Evolutionary conservation across 2,113 vertebrate species (phyloP).

Genomic region (Acinonyx jubatus): DNA sequence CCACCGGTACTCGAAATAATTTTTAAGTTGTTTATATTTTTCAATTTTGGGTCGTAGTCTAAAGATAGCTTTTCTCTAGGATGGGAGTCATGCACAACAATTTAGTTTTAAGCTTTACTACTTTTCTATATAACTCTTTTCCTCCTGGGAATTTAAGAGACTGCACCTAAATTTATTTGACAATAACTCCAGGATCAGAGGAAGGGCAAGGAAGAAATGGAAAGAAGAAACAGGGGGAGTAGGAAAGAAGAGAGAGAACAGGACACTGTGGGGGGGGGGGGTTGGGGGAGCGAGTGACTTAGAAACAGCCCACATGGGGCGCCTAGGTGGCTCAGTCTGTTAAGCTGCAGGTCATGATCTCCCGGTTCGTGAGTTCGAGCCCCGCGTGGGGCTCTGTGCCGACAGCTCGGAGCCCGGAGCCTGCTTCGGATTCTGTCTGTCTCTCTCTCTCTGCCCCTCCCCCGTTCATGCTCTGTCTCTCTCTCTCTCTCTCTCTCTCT

Average conservation of each 20-base stretch:
- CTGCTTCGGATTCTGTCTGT: too few species aligned
- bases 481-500: too few species aligned
- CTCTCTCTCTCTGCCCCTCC: too few species aligned
- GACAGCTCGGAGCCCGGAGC: too few species aligned
- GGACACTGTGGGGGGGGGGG: neutral
- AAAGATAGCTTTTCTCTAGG: conserved; percentile 29
- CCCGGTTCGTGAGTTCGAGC: too few species aligned
- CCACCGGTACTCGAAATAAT: neutral
- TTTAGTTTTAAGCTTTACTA: conserved; percentile 46
- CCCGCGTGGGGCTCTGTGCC: too few species aligned
- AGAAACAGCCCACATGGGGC: too few species aligned
- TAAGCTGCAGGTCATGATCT: too few species aligned
- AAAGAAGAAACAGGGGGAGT: neutral
- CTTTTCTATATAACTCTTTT: conserved; percentile 41
- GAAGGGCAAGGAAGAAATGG: neutral
- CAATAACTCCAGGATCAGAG: neutral
- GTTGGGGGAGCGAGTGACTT: neutral
- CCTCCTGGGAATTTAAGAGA: neutral
- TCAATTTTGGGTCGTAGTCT: neutral
- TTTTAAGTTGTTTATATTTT: conserved; percentile 47
- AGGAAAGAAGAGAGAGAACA: too few species aligned
- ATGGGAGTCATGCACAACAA: neutral
- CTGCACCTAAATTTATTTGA: neutral
- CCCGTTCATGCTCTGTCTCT: too few species aligned
- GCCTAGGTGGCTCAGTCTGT: too few species aligned